Evolutionary conservation across 2,888 invertebrate genomes (phyloP), one percentile per base, ranked within the genome.

Genomic region (Aphidius colemani): DNA sequence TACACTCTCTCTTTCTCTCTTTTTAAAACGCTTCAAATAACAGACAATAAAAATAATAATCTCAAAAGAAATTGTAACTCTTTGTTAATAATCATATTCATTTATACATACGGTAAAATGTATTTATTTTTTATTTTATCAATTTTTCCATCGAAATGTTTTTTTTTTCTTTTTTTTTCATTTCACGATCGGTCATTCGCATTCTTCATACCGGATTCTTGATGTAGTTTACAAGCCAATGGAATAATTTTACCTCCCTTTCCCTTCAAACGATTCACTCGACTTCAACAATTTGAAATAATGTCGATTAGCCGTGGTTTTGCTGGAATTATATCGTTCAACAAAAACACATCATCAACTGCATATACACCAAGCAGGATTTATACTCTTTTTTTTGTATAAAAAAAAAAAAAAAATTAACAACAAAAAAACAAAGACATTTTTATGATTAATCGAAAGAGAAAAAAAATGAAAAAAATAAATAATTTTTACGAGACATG

Each of bases 261-360:
- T 63, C 51, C 7, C 39, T 62, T 30, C 40, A 44, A 48, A 51
- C 64, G 59, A 59, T 64, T 53, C 59, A 64, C 64, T 64, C 46
- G n/a, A 57, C 45, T 57, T 18, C 46, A 57, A 57, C 46, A 57
- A 57, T 57, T 46, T 57, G 48, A 57, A 57, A 57, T 57, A 46
- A 57, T 45, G 57, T 46, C 57, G 46, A 57, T 57, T 57, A 45
- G 46, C 46, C 39, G 44, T 57, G 57, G 39, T 10, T 48, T n/a
- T 53, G 30, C 30, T 30, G 30, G 30, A 30, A 30, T 30, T 30
- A 30, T 30, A 30, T 30, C 30, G 30, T 30, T 30, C 30, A 30
- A 30, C 30, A 30, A 30, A 30, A 30, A 30, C 30, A 30, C 30
- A 30, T 30, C 30, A 30, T 30, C 30, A 30, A 30, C 30, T 30